phyloP scores from a whole-genome alignment of 2,797 vertebrate genomes.

The Poeciliopsis paucimaculata region DNA sequence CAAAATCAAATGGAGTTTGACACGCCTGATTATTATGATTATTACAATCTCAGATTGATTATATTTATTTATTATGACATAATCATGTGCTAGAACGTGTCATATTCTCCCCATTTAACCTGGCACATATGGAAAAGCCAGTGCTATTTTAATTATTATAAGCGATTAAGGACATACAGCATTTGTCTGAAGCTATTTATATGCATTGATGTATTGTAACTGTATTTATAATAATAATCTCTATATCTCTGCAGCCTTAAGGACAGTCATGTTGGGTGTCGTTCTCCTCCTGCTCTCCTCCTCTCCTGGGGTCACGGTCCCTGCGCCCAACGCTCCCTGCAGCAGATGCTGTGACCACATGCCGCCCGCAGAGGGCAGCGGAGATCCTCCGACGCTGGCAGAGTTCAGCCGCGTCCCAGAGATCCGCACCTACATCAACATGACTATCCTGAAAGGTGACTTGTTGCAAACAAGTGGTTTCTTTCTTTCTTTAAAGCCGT shows the following conservation, averaged over 20 bases:
- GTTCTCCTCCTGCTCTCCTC: constrained; percentile 63
- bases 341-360: constrained; percentile 86
- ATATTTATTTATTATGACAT: background rate
- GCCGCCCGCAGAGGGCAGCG: constrained; percentile 71
- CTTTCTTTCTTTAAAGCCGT: background rate
- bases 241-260: constrained; percentile 7
- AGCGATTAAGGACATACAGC: background rate
- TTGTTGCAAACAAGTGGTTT: background rate
- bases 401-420: constrained; percentile 77
- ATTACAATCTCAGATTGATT: background rate
- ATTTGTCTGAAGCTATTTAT: background rate
- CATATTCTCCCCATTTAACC: background rate
- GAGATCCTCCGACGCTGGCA: constrained; percentile 6
- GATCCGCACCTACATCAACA: constrained; percentile 91
- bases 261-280: constrained; percentile 66
- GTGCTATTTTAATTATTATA: background rate
- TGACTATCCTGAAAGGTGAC: constrained; percentile 95
- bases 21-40: background rate
- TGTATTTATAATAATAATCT: background rate
- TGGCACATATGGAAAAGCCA: background rate
- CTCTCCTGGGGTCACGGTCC: constrained; percentile 55
- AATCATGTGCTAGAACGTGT: background rate
- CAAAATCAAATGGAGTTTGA: no score
- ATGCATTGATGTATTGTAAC: background rate
- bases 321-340: constrained; percentile 70